Evolutionary conservation across 2,888 invertebrate species (phyloP), one percentile per base, ranked within the genome.

Genomic region (Hydrotaea cyrtoneurina): DNA sequence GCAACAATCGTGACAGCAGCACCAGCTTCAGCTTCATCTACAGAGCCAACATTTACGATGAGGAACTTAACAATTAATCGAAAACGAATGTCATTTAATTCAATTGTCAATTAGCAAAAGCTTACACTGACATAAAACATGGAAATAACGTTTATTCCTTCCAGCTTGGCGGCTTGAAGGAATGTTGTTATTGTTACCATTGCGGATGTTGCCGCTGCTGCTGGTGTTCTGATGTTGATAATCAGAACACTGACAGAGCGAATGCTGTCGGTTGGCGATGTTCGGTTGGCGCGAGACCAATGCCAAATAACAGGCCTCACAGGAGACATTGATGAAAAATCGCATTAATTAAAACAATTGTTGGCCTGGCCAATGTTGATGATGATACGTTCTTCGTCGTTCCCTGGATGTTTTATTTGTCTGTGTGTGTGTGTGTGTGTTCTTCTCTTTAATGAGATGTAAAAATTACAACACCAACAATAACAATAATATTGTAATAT

Each of bases 31-130:
- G 23, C 23, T 21, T 17, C 43, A 66, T n/a, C 36, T 1, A 13
- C 23, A 21, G 31, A 31, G 19, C 15, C 59, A 19, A 46, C 69
- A 69, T 13, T 43, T 4, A 69, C 39, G 21, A 19, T 46, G 21
- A 72, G 79, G 76, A 82, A 77, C 43, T 59, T 55, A 69, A 78
- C 81, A 85, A 84, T 80, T 81, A 84, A 79, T 73, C 53, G 69
- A 76, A 81, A 78, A 81, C 53, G 57, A 76, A 81, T 81, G 84
- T 76, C 84, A 81, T 85, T 85, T 81, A 82, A 85, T 85, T 85
- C 82, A 85, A 85, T 82, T 85, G 79, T 82, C 79, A 82, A 82
- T 82, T 74, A 82, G 76, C 66, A 26, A 80, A 80, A 39, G 46
- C 46, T 50, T 26, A 64, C 46, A 46, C 64, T 75, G 78, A 76